phyloP scores from a whole-genome alignment of 2,113 vertebrate species.

The Ceyx melanurus region DNA sequence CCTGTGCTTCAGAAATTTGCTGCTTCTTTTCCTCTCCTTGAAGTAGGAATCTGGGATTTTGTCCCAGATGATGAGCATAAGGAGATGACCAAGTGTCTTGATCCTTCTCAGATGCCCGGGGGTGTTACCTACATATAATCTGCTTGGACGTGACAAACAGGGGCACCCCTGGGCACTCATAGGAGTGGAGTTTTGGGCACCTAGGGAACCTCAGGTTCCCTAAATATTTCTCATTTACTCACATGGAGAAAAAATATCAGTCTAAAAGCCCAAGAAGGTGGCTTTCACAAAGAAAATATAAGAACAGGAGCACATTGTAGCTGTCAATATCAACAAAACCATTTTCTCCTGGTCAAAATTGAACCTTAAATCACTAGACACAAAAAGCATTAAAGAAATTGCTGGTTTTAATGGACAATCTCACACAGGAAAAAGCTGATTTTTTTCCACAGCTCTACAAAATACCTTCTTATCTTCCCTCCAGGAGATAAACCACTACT shows the following conservation, averaged over 20 bases:
- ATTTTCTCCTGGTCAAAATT: neutral
- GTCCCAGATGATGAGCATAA: neutral
- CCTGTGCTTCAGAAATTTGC: neutral
- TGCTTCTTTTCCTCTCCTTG: neutral
- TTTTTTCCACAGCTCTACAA: neutral
- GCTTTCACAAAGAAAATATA: neutral
- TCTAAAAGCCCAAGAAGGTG: neutral
- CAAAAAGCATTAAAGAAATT: neutral
- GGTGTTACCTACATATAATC: neutral
- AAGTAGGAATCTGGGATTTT: neutral
- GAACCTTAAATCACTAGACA: neutral
- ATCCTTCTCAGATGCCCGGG: neutral
- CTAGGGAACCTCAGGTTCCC: neutral
- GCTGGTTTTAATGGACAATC: neutral
- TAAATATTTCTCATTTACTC: neutral
- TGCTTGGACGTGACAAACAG: neutral
- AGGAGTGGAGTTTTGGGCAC: neutral
- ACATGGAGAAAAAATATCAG: neutral
- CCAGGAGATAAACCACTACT: neutral
- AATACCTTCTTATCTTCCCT: neutral
- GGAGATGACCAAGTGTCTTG: neutral
- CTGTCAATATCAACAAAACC: neutral
- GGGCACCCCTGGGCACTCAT: neutral
- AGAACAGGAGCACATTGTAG: neutral
- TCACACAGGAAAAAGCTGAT: neutral